Percentiles rank a stretch among this genome's conserved stretches.
Evolutionary conservation across 2,888 invertebrate genomes (phyloP).

Genomic region (Bugulina stolonifera): DNA sequence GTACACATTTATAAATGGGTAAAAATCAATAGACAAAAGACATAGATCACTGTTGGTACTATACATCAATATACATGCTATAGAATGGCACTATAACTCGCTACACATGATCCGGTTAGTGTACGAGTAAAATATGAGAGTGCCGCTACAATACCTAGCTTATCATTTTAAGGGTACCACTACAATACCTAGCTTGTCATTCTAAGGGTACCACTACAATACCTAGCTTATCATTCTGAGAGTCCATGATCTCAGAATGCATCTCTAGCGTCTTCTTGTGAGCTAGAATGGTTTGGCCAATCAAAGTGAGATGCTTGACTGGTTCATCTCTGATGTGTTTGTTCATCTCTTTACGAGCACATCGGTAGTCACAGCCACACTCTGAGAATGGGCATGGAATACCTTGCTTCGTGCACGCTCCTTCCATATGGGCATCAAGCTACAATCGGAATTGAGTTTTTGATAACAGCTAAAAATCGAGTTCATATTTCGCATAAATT

Average conservation of each 20-base stretch:
- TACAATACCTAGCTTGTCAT: no score
- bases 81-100: no score
- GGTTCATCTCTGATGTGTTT: slow-evolving; percentile 49
- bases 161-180: no score
- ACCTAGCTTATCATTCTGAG: slow-evolving; percentile 31
- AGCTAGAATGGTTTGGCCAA: slow-evolving; percentile 44
- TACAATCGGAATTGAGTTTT: slow-evolving; percentile 29
- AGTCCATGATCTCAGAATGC: slow-evolving; percentile 33
- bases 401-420: slow-evolving; percentile 36
- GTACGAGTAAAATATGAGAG: no score
- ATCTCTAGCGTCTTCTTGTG: slow-evolving; percentile 37
- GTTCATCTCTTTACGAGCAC: slow-evolving; percentile 41
- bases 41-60: no score
- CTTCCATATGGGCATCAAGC: slow-evolving; percentile 37
- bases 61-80: no score
- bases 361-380: slow-evolving; percentile 37
- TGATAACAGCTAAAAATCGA: no score
- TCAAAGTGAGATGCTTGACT: slow-evolving; percentile 43
- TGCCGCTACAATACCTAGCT: no score
- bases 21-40: no score
- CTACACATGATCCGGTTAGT: no score
- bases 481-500: no score
- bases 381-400: slow-evolving; percentile 38
- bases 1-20: no score
- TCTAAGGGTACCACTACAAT: slow-evolving; percentile 33